Evolutionary conservation across 1,140 invertebrate species (phyloP), one percentile per base, ranked within the genome.

Genomic region (Littorina saxatilis): DNA sequence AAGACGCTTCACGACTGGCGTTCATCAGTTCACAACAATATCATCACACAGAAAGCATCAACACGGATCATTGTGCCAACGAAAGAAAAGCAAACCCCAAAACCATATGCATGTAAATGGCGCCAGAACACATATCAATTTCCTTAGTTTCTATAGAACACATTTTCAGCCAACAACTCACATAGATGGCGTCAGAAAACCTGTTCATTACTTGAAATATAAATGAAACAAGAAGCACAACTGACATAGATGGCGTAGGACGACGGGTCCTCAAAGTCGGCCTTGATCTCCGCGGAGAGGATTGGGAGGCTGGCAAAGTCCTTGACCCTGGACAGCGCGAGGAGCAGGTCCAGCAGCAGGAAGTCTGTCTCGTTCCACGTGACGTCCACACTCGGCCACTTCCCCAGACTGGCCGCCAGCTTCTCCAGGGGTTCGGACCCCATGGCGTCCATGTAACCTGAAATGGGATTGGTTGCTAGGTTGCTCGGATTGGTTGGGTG

Each of bases 191-290:
- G n/a, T n/a, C n/a, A n/a, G n/a, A n/a, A n/a, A n/a, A n/a, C n/a
- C n/a, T n/a, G n/a, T n/a, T n/a, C n/a, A n/a, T n/a, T n/a, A n/a
- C n/a, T n/a, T n/a, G n/a, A n/a, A n/a, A n/a, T n/a, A n/a, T n/a
- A n/a, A n/a, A n/a, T n/a, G n/a, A n/a, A n/a, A n/a, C n/a, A n/a
- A n/a, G n/a, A n/a, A n/a, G n/a, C n/a, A n/a, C n/a, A n/a, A n/a
- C 89, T 87, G 91, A 95, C 95, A 91, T 97, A 96, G 83, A 97
- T 95, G 3, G 97, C 94, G 89, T 96, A 95, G 87, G 95, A 94
- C 83, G 96, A 94, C 5, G 96, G 96, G 91, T 97, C 96, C 88
- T 96, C 96, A 27, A 96, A 96, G 90, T 98, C 96, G 0, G 96
- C 95, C n/a, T 95, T 96, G 66, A 98, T 95, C 95, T 95, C 96